Percentiles rank a stretch among this genome's conserved stretches.
These are phyloP conservation scores for Alces alces DNA, from an alignment of 2,113 vertebrate genomes.

Conservation along the genomic window DNA sequence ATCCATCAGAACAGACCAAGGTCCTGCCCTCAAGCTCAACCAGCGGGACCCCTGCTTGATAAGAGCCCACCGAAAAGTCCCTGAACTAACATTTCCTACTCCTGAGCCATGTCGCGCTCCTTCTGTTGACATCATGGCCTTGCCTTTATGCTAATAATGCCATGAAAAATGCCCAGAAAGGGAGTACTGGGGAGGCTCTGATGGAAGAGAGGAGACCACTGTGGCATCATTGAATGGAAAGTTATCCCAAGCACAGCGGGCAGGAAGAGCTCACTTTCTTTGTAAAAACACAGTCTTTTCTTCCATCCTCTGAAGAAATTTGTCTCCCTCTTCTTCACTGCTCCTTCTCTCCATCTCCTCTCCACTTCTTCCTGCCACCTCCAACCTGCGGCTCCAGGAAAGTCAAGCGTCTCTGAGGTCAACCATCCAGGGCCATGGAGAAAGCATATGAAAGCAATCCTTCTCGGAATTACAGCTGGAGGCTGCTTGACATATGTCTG, in stretches of 20 bases:
- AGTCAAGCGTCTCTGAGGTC: conserved; percentile 13
- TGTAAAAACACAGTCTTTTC: not conserved
- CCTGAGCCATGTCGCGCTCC: not conserved
- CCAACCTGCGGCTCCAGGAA: conserved; percentile 26
- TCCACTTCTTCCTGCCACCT: not conserved
- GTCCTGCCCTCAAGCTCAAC: not conserved
- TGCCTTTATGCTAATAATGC: not conserved
- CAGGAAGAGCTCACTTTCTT: not conserved
- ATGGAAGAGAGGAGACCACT: not conserved
- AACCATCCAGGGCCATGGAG: not conserved
- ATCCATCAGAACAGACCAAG: not conserved
- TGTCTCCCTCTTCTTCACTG: not conserved
- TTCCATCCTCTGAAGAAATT: not conserved
- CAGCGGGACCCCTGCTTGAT: rapidly evolving
- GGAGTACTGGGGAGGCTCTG: not conserved
- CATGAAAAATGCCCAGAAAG: not conserved
- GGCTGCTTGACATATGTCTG: conserved; percentile 28
- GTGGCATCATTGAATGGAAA: not conserved
- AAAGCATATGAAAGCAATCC: conserved; percentile 10
- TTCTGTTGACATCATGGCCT: not conserved
- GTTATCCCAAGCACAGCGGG: not conserved
- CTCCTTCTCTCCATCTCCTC: not conserved
- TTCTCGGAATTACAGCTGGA: conserved; percentile 30
- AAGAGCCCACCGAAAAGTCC: rapidly evolving
- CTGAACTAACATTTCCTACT: not conserved